Conservation (phyloP, 2,888 invertebrate genomes). For the Agrypnus murinus region DNA sequence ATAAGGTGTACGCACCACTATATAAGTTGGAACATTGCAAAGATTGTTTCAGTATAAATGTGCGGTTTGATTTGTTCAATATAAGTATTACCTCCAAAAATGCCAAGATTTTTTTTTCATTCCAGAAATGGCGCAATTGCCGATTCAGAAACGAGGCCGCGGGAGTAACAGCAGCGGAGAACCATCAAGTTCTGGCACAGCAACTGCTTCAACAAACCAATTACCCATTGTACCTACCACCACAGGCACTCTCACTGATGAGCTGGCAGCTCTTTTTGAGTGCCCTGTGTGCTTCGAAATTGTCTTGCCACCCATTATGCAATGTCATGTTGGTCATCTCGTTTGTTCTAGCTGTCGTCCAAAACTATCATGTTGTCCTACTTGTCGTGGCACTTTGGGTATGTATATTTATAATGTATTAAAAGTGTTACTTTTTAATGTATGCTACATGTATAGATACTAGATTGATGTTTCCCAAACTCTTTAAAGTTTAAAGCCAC, state of each 20-base stretch:
- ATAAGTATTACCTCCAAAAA: too few species aligned
- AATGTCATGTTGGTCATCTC: slow-evolving; percentile 98
- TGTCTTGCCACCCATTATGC: slow-evolving; percentile 98
- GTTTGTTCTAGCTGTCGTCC: slow-evolving; percentile 98
- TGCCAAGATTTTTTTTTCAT: too few species aligned
- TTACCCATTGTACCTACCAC: slow-evolving; percentile 69
- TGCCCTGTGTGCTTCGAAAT: slow-evolving; percentile 99
- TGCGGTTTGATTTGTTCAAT: too few species aligned
- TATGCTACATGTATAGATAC: too few species aligned
- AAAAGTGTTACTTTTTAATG: too few species aligned
- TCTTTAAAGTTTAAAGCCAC: too few species aligned
- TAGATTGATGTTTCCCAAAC: too few species aligned
- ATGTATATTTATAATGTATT: slow-evolving; percentile 50
- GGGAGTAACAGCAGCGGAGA: slow-evolving; percentile 51
- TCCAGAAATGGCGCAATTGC: slow-evolving; percentile 43
- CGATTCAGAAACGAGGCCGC: slow-evolving; percentile 56
- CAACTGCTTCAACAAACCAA: slow-evolving; percentile 40
- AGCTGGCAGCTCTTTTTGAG: slow-evolving; percentile 93
- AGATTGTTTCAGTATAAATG: too few species aligned
- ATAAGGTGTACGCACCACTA: too few species aligned
- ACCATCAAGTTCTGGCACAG: slow-evolving; percentile 50
- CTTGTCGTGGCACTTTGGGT: slow-evolving; percentile 96
- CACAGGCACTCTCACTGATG: slow-evolving; percentile 84
- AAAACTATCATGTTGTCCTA: slow-evolving; percentile 97
- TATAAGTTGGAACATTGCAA: too few species aligned